Conservation (phyloP, 2,797 vertebrate species). For the Uromys caudimaculatus region DNA sequence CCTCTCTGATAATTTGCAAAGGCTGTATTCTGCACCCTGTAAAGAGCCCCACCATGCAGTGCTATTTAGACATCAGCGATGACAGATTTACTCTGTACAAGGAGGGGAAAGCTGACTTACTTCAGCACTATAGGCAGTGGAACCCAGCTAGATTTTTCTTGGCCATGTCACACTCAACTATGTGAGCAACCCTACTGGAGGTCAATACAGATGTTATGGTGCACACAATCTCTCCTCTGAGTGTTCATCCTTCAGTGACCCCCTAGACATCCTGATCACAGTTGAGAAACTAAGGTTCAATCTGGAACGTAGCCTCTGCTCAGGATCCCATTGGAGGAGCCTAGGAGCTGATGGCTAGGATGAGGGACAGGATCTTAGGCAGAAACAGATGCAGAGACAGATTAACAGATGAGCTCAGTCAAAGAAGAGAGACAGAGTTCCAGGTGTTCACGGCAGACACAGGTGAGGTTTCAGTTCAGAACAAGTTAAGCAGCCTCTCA, state of each 20-base stretch:
- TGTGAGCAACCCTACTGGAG: background rate
- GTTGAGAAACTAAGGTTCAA: background rate
- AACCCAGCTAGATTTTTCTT: accelerated
- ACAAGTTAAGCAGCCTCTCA: background rate
- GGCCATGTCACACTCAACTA: background rate
- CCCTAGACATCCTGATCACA: constrained; percentile 42
- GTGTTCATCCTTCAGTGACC: background rate
- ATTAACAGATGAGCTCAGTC: background rate
- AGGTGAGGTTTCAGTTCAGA: background rate
- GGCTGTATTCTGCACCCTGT: background rate
- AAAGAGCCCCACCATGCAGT: background rate
- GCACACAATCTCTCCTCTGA: background rate
- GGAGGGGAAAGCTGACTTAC: background rate
- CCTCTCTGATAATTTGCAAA: background rate
- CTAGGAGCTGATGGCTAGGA: no score
- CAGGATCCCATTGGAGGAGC: background rate
- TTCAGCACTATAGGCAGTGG: background rate
- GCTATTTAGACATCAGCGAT: background rate
- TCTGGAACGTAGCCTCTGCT: no score
- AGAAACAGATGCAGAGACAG: background rate
- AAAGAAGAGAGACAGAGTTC: background rate
- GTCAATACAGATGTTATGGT: background rate
- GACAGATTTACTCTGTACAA: background rate
- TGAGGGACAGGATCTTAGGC: background rate
- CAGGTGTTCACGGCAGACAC: no score